Percentiles rank a stretch among this genome's conserved stretches.
phyloP scores from a whole-genome alignment of 2,113 vertebrate genomes.

The Nesospiza acunhae region DNA sequence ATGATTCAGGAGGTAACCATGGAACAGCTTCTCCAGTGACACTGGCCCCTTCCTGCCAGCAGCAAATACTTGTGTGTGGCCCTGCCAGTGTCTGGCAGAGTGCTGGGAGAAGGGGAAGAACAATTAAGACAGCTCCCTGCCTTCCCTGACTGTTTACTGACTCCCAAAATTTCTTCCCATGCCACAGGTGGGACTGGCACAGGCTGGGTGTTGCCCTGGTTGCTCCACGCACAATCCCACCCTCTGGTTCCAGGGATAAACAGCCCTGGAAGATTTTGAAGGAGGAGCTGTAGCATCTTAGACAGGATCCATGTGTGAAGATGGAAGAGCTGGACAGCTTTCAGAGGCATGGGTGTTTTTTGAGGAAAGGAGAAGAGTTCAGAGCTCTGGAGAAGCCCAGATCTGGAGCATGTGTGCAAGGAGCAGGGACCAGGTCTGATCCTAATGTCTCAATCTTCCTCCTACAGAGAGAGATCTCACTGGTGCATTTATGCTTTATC shows the following conservation, averaged over 20 bases:
- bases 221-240: not conserved
- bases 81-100: not conserved
- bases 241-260: not conserved
- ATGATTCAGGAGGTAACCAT: not conserved
- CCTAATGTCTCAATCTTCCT: not conserved
- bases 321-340: not conserved
- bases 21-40: not conserved
- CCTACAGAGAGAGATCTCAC: not conserved
- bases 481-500: not conserved
- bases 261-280: not conserved
- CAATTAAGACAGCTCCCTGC: not conserved
- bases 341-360: not conserved
- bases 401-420: not conserved
- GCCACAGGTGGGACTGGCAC: not conserved
- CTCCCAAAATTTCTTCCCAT: rapidly evolving
- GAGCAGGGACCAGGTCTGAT: not conserved
- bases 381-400: not conserved
- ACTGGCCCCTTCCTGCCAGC: not conserved
- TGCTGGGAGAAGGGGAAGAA: not conserved
- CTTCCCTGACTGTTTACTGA: not conserved
- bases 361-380: not conserved
- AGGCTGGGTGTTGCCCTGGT: not conserved
- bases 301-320: not conserved
- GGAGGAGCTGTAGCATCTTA: not conserved
- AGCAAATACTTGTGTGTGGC: not conserved